Conservation (phyloP, 2,888 invertebrate species). For the Mayetiola destructor region DNA sequence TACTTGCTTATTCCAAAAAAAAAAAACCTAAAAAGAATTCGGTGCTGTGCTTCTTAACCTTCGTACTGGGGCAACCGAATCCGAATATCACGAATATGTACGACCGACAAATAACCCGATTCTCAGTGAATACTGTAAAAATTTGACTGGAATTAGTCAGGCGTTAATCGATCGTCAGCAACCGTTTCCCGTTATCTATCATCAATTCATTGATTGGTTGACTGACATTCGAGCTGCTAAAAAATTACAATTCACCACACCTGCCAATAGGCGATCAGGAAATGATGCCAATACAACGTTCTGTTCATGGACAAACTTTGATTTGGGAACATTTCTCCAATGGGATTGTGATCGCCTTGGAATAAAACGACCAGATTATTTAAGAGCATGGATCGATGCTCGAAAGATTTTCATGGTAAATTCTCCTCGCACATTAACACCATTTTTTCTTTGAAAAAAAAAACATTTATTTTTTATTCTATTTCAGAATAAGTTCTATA, state of each 20-base stretch:
- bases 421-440: not conserved
- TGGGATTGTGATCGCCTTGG: not conserved
- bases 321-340: not conserved
- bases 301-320: not conserved
- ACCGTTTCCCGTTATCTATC: not conserved
- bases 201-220: not conserved
- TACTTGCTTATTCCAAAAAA: too few species aligned
- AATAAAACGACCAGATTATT: not conserved
- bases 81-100: slow-evolving; percentile 46
- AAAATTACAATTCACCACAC: not conserved
- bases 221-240: not conserved
- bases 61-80: slow-evolving; percentile 37
- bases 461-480: not conserved
- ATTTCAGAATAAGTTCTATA: not conserved
- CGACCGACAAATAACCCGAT: slow-evolving; percentile 43
- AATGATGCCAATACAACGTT: not conserved
- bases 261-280: too few species aligned
- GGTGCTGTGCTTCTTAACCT: slow-evolving; percentile 44
- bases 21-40: slow-evolving; percentile 39
- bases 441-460: not conserved
- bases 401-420: not conserved
- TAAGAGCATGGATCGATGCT: not conserved
- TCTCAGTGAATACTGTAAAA: slow-evolving; percentile 42
- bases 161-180: slow-evolving; percentile 28
- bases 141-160: slow-evolving; percentile 45